Evolutionary conservation across 2,797 vertebrate genomes (phyloP), one percentile per base, ranked within the genome.

Genomic region (Pyrrhura leucotis): DNA sequence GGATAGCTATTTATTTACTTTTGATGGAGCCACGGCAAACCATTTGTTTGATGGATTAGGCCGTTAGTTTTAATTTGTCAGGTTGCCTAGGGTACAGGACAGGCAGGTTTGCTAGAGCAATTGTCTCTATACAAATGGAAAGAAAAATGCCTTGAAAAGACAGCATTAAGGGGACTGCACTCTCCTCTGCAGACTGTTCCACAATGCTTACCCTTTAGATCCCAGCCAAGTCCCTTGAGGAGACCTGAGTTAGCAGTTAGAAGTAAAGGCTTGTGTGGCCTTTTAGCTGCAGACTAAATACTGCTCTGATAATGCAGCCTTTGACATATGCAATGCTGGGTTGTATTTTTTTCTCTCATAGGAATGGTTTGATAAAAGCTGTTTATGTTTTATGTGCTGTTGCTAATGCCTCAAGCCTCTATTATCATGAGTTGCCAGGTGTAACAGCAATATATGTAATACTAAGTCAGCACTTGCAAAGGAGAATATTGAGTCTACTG

Each of bases 21-120:
- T 77, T 84, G 63, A 95, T 90, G 74, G 85, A 93, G 71, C 75
- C 61, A 58, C 35, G 53, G 56, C 80, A 91, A 94, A 90, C 83
- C 85, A 95, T 97, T 96, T 96, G 69, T 93, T 97, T 97, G 96
- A 97, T 94, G 88, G 94, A 96, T 96, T 96, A 97, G 94, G 83
- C 74, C 67, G 83, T 92, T 90, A 82, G 86, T 96, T 96, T 96
- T 97, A 96, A 97, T 97, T 96, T 92, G 80, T 95, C 94, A 96
- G 89, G 95, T 96, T 97, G 92, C 95, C 95, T 91, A 94, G 95
- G 91, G 96, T 95, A 95, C 89, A 95, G 88, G 85, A 94, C 91
- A 93, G 88, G 71, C 93, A 96, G 90, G 96, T 95, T 96, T 94
- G 89, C 84, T 93, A 85, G 56, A 96, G 85, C 83, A 93, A 93